Evolutionary conservation across 2,113 vertebrate genomes (phyloP).

Genomic region (Triplophysa rosa): DNA sequence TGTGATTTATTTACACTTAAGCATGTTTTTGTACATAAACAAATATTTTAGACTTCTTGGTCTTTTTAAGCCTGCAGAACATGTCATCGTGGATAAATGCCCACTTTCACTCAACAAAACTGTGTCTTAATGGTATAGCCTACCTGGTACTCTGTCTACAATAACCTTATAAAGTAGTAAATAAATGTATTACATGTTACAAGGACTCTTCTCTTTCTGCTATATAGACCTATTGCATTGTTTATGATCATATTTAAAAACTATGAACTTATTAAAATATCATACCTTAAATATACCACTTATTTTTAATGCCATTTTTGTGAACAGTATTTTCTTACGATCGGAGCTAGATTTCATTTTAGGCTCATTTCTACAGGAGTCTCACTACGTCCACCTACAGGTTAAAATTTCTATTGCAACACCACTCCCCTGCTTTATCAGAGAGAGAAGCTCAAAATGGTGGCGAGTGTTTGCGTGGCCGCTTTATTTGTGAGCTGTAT

Average conservation of each 20-base stretch:
- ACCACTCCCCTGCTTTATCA: background rate
- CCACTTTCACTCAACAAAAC: background rate
- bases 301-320: background rate
- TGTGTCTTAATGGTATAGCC: conserved; percentile 1
- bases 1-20: background rate
- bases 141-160: background rate
- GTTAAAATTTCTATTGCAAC: background rate
- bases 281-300: too few species aligned
- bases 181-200: background rate
- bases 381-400: conserved; percentile 34
- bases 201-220: too few species aligned
- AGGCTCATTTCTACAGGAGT: background rate
- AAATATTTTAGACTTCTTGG: background rate
- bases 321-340: too few species aligned
- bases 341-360: background rate
- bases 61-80: conserved; percentile 15
- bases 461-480: background rate
- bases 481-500: background rate
- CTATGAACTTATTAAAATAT: background rate
- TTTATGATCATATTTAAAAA: too few species aligned
- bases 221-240: background rate
- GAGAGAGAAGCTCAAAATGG: conserved; percentile 46
- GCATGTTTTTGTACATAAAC: background rate
- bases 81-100: background rate
- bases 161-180: background rate